Base-by-base conservation (phyloP, 2,113 vertebrate genomes). In the Pelvicachromis taeniatus region DNA sequence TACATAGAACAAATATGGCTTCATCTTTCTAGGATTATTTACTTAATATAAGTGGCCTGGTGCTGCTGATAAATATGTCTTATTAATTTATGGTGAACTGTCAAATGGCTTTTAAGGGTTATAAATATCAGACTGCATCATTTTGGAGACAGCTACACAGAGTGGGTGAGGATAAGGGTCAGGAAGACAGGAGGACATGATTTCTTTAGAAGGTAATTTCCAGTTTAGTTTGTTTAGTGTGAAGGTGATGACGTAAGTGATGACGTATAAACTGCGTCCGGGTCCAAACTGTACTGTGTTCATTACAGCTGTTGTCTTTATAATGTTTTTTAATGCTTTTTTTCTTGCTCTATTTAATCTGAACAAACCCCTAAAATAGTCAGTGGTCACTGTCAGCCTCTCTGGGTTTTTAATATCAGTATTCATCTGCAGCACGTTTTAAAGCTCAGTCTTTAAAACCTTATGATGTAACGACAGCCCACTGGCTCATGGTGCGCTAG, bases 31-130 rank as follows among this genome's bases (percentile, higher is more conserved):
- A 78, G 21, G 65, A 82, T 82, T 78, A 53, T 84, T 85, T 89
- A 80, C 79, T 87, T 80, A 35, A 86, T 56, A 79, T 17, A 10
- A 59, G 26, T 65, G 65, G 79, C 31, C 58, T 29, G 54, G 53
- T 61, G 9, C 52, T 61, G 53, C 78, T 92, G 55, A 86, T 88
- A 90, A 91, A 92, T 56, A 85, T 17, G 80, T 78, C 86, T 73
- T 35, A 77, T 86, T 87, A 89, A 90, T 89, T 91, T 86, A 90
- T 63, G 48, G 68, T 2, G 23, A 16, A 82, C 84, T 88, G 89
- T 92, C 92, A 80, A 85, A 87, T 68, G 73, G 90, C 90, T 93
- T 92, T 93, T 91, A 92, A 89, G 40, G 65, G 87, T 83, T 86
- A 73, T 92, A 92, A 92, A 93, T 88, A 87, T 80, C 29, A 81